Evolutionary conservation across 2,797 vertebrate genomes (phyloP).

Genomic region (Poecile montanus): DNA sequence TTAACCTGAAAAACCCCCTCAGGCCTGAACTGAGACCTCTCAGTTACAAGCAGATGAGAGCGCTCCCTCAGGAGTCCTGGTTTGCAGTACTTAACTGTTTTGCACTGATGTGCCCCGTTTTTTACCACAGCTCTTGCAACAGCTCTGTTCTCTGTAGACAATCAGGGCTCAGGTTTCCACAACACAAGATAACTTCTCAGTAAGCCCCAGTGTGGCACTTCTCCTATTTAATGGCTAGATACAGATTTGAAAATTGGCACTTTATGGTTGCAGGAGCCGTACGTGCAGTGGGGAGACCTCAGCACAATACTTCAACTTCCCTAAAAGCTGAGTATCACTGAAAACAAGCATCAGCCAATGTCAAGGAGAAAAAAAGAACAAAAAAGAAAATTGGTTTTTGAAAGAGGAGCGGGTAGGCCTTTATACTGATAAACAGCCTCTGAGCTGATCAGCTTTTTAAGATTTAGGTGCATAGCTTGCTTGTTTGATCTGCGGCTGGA

Average conservation of each 20-base stretch:
- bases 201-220: not conserved
- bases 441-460: not conserved
- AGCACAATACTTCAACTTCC: not conserved
- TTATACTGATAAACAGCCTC: not conserved
- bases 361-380: not conserved
- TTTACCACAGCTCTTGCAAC: slow-evolving; percentile 33
- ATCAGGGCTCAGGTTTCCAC: not conserved
- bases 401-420: not conserved
- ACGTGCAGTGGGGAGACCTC: not conserved
- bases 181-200: not conserved
- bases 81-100: not conserved
- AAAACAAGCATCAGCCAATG: not conserved
- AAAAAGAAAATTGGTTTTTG: not conserved
- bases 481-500: not conserved
- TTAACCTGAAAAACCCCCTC: not conserved
- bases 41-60: slow-evolving; percentile 4
- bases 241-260: not conserved
- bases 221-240: not conserved
- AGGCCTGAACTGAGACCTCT: not conserved
- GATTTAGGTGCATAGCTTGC: not conserved
- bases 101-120: slow-evolving; percentile 13
- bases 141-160: not conserved
- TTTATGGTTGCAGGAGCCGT: not conserved
- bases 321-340: not conserved
- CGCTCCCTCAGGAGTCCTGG: slow-evolving; percentile 15